A percentile compares a stretch with the other conserved stretches of the same genome.
phyloP scores from a whole-genome alignment of 2,888 invertebrate species.

The Epinotia demarniana region DNA sequence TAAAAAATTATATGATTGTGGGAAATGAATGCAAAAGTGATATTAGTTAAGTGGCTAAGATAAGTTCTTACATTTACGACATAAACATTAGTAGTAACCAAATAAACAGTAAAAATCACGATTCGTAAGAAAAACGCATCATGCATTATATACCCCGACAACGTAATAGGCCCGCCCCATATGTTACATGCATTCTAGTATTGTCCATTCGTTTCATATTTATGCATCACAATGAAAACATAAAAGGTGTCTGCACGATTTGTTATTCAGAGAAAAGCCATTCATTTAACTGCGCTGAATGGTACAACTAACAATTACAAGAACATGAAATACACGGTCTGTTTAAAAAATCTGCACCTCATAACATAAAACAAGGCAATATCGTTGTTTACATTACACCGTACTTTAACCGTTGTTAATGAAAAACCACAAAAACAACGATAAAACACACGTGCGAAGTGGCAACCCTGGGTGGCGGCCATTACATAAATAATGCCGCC shows the following conservation, averaged over 20 bases:
- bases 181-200: not conserved
- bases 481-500: constrained; percentile 84
- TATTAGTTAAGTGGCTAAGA: too few species aligned
- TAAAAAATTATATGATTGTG: not conserved
- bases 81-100: too few species aligned
- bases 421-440: constrained; percentile 78
- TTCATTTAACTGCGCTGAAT: constrained; percentile 19
- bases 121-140: not conserved
- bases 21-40: too few species aligned
- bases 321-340: constrained; percentile 22
- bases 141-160: not conserved
- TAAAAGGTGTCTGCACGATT: constrained; percentile 26
- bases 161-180: not conserved
- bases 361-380: constrained; percentile 44
- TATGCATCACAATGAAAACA: constrained; percentile 18
- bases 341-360: constrained; percentile 39
- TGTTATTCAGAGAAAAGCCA: constrained; percentile 12
- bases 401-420: constrained; percentile 70
- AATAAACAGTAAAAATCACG: not conserved
- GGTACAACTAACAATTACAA: constrained; percentile 24
- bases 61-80: too few species aligned
- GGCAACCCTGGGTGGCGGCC: constrained; percentile 79
- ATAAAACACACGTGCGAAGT: constrained; percentile 79
- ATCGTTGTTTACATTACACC: constrained; percentile 52
- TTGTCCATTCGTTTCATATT: constrained; percentile 24